Conservation (phyloP, 2,113 vertebrate species). For the Lonchura striata region DNA sequence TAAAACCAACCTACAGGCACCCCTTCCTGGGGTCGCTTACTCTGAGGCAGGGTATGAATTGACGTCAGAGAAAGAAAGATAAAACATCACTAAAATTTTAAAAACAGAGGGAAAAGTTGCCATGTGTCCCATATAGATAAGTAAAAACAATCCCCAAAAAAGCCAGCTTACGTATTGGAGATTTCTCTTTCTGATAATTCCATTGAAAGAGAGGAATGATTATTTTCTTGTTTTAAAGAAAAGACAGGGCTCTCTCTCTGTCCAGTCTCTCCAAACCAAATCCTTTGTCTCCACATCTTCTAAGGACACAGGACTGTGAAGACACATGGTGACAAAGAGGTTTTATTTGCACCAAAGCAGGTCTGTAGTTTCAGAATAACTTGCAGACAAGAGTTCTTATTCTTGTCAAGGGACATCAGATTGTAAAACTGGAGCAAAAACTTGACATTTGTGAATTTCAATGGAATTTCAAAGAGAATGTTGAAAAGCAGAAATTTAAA, state of each 20-base stretch:
- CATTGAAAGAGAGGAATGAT: not conserved
- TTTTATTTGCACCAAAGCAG: not conserved
- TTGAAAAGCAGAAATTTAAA: not conserved
- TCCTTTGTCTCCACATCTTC: not conserved
- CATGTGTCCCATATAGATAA: not conserved
- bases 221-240: not conserved
- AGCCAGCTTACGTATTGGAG: not conserved
- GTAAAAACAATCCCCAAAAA: not conserved
- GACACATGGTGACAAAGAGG: not conserved
- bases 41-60: constrained; percentile 29
- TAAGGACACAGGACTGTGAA: not conserved
- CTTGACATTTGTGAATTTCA: not conserved
- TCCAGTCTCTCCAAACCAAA: not conserved
- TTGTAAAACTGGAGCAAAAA: not conserved
- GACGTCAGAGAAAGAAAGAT: constrained; percentile 27
- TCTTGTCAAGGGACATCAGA: not conserved
- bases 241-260: not conserved
- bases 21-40: not conserved
- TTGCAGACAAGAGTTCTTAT: not conserved
- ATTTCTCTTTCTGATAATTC: not conserved
- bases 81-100: not conserved
- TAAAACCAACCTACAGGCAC: constrained; percentile 5
- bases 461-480: constrained; percentile 3
- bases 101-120: constrained; percentile 16
- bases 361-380: not conserved